These are phyloP conservation scores for Hofmannophila pseudospretella DNA, from an alignment of 2,888 invertebrate genomes.

Conservation along the genomic window DNA sequence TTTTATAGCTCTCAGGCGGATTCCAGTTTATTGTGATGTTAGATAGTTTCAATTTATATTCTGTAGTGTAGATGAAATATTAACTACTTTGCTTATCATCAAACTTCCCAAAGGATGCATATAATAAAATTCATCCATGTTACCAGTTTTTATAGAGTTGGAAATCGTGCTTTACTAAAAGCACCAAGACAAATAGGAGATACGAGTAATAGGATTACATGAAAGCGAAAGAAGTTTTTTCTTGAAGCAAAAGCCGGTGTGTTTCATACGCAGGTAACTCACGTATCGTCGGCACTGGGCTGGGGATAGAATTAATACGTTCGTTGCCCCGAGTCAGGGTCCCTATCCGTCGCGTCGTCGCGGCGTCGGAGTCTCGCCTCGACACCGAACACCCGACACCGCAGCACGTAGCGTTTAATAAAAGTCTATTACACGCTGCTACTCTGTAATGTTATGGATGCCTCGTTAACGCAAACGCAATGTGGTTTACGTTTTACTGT, in stretches of 20 bases:
- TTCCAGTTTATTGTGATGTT: background rate
- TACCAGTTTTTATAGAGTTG: too few relatives aligned
- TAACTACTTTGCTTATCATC: background rate
- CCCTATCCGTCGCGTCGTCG: slow-evolving; percentile 20
- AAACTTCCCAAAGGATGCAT: too few relatives aligned
- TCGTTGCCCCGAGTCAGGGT: slow-evolving; percentile 32
- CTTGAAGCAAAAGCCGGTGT: slow-evolving; percentile 2
- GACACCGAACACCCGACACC: background rate
- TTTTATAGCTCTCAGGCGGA: background rate
- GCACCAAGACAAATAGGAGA: too few relatives aligned
- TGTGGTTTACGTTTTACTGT: slow-evolving; percentile 2
- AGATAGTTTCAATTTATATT: background rate
- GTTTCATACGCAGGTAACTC: slow-evolving; percentile 19
- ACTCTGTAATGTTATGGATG: slow-evolving; percentile 2
- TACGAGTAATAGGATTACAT: background rate
- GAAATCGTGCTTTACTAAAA: too few relatives aligned
- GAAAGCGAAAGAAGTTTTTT: background rate
- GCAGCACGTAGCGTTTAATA: slow-evolving; percentile 7
- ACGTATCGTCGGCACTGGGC: slow-evolving; percentile 17
- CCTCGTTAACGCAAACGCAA: slow-evolving; percentile 6
- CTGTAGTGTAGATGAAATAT: background rate
- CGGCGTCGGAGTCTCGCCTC: slow-evolving; percentile 4
- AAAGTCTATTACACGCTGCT: slow-evolving; percentile 7
- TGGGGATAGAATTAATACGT: slow-evolving; percentile 45
- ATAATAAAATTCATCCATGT: too few relatives aligned